Conservation (phyloP, 2,113 vertebrate genomes). For the Mirounga angustirostris region DNA sequence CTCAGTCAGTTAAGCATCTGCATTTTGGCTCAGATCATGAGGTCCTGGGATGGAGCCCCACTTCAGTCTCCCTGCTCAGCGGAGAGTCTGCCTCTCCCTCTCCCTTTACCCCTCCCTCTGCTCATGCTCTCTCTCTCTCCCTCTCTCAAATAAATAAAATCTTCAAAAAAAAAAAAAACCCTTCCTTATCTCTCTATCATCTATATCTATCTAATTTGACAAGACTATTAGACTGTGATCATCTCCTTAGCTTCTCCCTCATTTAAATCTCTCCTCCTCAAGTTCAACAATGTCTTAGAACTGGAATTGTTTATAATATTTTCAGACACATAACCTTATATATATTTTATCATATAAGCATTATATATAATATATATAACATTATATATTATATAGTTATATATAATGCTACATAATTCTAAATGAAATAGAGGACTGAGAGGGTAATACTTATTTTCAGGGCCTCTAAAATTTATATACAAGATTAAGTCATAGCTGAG, state of each 20-base stretch:
- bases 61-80: background rate
- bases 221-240: background rate
- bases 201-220: background rate
- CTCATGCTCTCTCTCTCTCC: background rate
- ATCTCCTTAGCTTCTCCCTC: background rate
- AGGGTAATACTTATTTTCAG: background rate
- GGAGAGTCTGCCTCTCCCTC: background rate
- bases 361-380: background rate
- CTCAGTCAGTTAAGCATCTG: background rate
- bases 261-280: background rate
- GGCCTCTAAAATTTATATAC: background rate
- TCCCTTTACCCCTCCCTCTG: background rate
- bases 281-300: background rate
- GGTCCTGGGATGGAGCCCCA: too few species aligned
- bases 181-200: background rate
- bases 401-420: background rate
- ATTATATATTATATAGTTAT: background rate
- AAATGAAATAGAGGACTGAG: background rate
- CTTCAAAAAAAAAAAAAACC: background rate
- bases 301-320: background rate
- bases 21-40: background rate
- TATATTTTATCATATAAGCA: background rate
- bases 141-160: background rate
- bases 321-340: background rate
- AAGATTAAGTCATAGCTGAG: background rate